Conservation (phyloP, 2,888 invertebrate genomes). For the Amiota mariae region DNA sequence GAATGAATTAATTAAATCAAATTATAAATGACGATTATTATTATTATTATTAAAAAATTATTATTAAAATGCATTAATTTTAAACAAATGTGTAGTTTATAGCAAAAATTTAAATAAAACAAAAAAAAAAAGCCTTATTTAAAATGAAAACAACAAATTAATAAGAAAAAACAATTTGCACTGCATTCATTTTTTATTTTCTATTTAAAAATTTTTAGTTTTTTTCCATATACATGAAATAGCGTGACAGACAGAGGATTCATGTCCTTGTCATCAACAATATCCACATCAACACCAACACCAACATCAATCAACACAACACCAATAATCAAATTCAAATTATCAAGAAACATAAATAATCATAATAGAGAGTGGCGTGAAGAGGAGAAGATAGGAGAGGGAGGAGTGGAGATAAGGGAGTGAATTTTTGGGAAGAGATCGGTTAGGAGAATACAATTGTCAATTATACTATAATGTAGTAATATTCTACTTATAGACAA, state of each 20-base stretch:
- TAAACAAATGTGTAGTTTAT: conserved; percentile 63
- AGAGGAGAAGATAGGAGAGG: background rate
- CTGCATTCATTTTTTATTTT: conserved; percentile 15
- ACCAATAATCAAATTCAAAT: background rate
- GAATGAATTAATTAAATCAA: conserved; percentile 37
- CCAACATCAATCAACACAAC: too few species aligned
- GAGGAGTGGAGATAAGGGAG: background rate
- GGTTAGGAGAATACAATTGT: conserved; percentile 30
- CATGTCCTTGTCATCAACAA: too few species aligned
- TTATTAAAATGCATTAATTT: conserved; percentile 50
- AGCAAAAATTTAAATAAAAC: conserved; percentile 65
- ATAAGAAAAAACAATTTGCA: conserved; percentile 33
- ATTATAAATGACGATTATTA: conserved; percentile 56
- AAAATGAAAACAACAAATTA: conserved; percentile 48
- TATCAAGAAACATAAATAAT: background rate
- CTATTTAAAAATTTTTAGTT: background rate
- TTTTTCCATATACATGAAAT: background rate
- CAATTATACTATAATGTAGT: conserved; percentile 28
- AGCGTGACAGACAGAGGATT: too few species aligned
- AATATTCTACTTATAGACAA: too few species aligned
- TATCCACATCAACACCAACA: too few species aligned
- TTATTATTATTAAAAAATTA: conserved; percentile 36
- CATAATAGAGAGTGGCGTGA: background rate
- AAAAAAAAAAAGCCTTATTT: conserved; percentile 59
- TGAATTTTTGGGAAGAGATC: too few species aligned